Evolutionary conservation across 2,113 vertebrate genomes (phyloP).

Genomic region (Bos taurus): ARS-UCD2.0 NC_037352.1:30302501-30303000

Average conservation of each 20-base stretch:
- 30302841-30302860: neutral
- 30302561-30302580: neutral
- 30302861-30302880: conserved; percentile 1
- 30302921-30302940: neutral
- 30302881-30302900: neutral
- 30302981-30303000: neutral
- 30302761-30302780: neutral
- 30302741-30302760: conserved; percentile 65
- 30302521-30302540: neutral
- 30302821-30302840: neutral
- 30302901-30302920: neutral
- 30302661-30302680: conserved; percentile 69
- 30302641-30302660: conserved; percentile 51
- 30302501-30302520: neutral
- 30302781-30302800: neutral
- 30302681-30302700: conserved; percentile 33
- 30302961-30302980: neutral
- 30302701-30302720: conserved; percentile 70
- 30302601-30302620: neutral
- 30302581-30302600: neutral
- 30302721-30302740: conserved; percentile 70
- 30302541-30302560: neutral
- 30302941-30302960: neutral
- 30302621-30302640: conserved; percentile 56
- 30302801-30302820: neutral